Evolutionary conservation across 2,888 invertebrate genomes (phyloP), one percentile per base, ranked within the genome.

Genomic region (Charanyca ferruginea): DNA sequence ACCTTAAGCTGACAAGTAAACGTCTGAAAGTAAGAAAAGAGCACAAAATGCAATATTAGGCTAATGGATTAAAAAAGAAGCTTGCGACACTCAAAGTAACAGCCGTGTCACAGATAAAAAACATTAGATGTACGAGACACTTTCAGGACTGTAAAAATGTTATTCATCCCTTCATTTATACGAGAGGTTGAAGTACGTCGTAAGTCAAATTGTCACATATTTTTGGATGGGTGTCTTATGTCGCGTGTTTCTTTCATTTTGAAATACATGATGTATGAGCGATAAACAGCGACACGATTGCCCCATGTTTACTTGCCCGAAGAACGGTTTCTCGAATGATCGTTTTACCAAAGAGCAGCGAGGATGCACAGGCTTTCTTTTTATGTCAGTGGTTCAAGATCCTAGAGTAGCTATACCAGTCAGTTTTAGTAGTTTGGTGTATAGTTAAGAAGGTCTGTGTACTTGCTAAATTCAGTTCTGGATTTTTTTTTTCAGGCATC

Each of bases 11-110:
- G 20, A 65, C 38, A 45, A 9, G 28, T 32, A 8, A 20, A 38
- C 20, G 18, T 1, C 23, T 38, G 18, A 45, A 54, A 49, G n/a
- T 41, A n/a, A 45, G 58, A 41, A 69, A 16, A 32, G 9, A 20
- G 23, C 38, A 44, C 8, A 57, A 77, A 54, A 53, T 75, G 77
- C 73, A 76, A 76, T 74, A 60, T 51, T n/a, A 63, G 42, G 63
- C 51, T 84, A 83, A 84, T 83, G 83, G 80, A 79, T 79, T 74
- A 69, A 77, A 82, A 76, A 72, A 48, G 45, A 41, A 55, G 4
- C 53, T 11, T 48, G 47, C 55, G 18, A 45, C 47, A 58, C 76
- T 76, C 61, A 61, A 57, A 64, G 73, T 74, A 66, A 72, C 73
- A 59, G 38, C 66, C 41, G 38, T 59, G 72, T 55, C 64, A 66